phyloP scores from a whole-genome alignment of 2,888 invertebrate genomes.

The Nasonia oneida region DNA sequence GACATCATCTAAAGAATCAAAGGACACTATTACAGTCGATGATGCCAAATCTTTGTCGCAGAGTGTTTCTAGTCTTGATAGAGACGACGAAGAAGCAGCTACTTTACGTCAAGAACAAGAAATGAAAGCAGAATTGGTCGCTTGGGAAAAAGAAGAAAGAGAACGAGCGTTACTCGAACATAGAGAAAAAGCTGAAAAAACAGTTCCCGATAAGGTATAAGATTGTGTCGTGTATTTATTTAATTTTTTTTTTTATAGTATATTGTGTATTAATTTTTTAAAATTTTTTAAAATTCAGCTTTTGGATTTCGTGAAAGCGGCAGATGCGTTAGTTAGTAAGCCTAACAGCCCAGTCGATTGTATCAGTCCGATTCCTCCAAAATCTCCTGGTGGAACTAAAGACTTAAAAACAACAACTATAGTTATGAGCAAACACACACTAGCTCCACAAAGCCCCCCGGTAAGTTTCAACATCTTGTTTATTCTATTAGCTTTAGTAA shows the following conservation, averaged over 20 bases:
- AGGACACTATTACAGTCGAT: constrained; percentile 70
- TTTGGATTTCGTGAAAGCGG: constrained; percentile 93
- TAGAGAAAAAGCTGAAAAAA: constrained; percentile 89
- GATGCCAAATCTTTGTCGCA: constrained; percentile 83
- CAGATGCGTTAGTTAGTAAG: constrained; percentile 88
- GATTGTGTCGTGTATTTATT: background rate
- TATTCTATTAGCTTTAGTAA: constrained; percentile 39
- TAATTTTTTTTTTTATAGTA: background rate
- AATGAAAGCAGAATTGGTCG: constrained; percentile 86
- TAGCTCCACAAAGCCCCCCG: constrained; percentile 86
- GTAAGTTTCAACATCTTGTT: constrained; percentile 78
- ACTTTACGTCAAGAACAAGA: constrained; percentile 83
- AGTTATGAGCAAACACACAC: constrained; percentile 95
- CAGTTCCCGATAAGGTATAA: constrained; percentile 92
- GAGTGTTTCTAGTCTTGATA: constrained; percentile 93
- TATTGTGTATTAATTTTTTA: background rate
- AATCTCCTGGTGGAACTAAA: constrained; percentile 86
- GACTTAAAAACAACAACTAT: constrained; percentile 93
- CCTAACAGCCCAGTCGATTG: constrained; percentile 80
- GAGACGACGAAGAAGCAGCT: constrained; percentile 86
- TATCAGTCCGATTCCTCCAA: constrained; percentile 83
- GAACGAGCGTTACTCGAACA: constrained; percentile 81
- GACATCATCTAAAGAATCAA: constrained; percentile 73
- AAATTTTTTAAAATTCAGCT: constrained; percentile 81
- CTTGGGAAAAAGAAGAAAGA: constrained; percentile 87